These are phyloP conservation scores for Sphenodon punctatus DNA, from an alignment of 2,797 vertebrate genomes.

Conservation along the genomic window DNA sequence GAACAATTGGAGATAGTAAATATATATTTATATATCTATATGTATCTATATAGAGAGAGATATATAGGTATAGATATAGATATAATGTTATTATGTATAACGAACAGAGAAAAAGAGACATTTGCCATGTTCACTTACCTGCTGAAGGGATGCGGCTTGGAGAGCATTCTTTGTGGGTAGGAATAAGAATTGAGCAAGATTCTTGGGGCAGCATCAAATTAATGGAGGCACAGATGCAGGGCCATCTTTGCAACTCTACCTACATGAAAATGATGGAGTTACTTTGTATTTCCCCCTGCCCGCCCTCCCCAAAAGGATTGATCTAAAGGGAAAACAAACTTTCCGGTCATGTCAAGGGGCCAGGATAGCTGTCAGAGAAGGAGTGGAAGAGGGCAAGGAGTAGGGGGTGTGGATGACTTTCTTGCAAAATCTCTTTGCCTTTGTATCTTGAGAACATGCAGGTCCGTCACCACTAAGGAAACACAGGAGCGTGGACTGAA, in stretches of 20 bases:
- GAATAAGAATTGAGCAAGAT: constrained; percentile 73
- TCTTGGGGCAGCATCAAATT: constrained; percentile 54
- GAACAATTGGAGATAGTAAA: constrained; percentile 76
- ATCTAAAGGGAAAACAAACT: constrained; percentile 29
- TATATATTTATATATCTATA: constrained; percentile 75
- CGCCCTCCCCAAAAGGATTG: constrained; percentile 8
- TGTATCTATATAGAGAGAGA: constrained; percentile 74
- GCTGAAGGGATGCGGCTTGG: constrained; percentile 81
- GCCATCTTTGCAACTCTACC: constrained; percentile 61
- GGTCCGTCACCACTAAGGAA: constrained; percentile 50
- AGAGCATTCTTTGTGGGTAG: constrained; percentile 74
- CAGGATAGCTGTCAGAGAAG: constrained; percentile 33
- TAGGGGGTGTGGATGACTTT: constrained; percentile 37
- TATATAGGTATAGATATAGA: constrained; percentile 75
- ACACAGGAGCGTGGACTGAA: constrained; percentile 34
- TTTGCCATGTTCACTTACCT: constrained; percentile 81
- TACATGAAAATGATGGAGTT: constrained; percentile 44
- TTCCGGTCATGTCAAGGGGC: constrained; percentile 11
- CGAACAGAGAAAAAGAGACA: constrained; percentile 80
- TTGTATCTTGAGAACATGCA: constrained; percentile 17
- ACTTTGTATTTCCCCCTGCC: constrained; percentile 35
- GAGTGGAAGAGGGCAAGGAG: constrained; percentile 37
- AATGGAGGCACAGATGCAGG: constrained; percentile 67
- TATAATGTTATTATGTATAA: constrained; percentile 77
- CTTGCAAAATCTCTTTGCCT: constrained; percentile 34